A percentile compares a stretch with the other conserved stretches of the same genome.
Conservation (phyloP, 2,888 invertebrate genomes). For the Tuta absoluta region DNA sequence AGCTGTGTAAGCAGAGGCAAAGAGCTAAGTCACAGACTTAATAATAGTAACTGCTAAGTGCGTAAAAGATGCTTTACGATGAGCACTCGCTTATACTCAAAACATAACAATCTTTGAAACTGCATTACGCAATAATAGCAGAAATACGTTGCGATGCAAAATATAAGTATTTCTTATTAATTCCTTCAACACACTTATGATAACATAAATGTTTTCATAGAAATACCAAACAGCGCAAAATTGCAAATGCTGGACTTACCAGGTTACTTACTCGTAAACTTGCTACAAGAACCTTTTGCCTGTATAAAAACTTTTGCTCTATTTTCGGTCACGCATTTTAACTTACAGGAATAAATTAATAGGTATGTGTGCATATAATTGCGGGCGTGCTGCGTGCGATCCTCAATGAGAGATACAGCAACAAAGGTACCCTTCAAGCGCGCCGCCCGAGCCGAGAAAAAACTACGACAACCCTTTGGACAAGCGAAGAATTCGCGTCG, state of each 20-base stretch:
- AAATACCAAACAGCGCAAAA: not conserved
- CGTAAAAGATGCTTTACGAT: not conserved
- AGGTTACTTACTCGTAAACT: not conserved
- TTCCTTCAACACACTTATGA: too few relatives aligned
- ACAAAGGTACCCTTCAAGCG: conserved; percentile 58
- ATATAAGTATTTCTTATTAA: too few relatives aligned
- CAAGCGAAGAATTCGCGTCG: conserved; percentile 76
- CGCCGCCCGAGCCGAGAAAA: conserved; percentile 63
- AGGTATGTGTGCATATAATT: conserved; percentile 49
- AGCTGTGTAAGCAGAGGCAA: conserved; percentile 36
- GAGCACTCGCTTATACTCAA: not conserved
- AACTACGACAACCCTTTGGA: conserved; percentile 71
- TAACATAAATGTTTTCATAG: too few relatives aligned
- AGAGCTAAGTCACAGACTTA: too few relatives aligned
- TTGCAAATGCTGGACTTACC: not conserved
- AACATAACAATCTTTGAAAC: too few relatives aligned
- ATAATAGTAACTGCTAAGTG: not conserved
- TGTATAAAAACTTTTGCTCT: conserved; percentile 29
- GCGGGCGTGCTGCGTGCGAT: conserved; percentile 49
- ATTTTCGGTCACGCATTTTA: conserved; percentile 29
- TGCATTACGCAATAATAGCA: too few relatives aligned
- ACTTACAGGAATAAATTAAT: conserved; percentile 49
- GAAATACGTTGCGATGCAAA: too few relatives aligned
- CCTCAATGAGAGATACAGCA: conserved; percentile 53
- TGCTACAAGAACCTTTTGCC: conserved; percentile 17